A percentile compares a stretch with the other conserved stretches of the same genome.
Evolutionary conservation across 64 coral and sea anemone species (phyloP).

Genomic region (Montipora sp.): DNA sequence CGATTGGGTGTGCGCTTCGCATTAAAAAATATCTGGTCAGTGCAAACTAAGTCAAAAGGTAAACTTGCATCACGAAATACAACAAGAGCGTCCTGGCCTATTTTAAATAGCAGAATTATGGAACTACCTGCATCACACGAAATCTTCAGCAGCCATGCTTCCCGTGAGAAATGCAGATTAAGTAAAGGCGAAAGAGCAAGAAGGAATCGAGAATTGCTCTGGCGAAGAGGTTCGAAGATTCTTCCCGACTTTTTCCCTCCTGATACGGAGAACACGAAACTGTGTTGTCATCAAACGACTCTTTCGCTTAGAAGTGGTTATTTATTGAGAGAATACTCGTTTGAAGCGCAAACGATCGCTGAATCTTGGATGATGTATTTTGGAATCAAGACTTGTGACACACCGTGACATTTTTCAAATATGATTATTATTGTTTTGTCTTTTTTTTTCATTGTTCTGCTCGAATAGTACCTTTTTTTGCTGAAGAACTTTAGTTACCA

Average conservation of each 20-base stretch:
- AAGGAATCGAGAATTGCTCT: slow-evolving; percentile 15
- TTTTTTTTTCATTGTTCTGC: background rate
- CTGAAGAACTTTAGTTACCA: background rate
- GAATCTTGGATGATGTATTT: slow-evolving; percentile 58
- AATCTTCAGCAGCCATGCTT: background rate
- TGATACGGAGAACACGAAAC: background rate
- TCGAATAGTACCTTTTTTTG: background rate
- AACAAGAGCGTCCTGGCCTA: background rate
- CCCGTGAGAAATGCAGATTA: slow-evolving; percentile 6
- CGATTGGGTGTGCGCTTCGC: background rate
- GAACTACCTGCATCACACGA: slow-evolving; percentile 19
- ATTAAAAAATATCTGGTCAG: background rate
- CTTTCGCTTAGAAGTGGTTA: background rate
- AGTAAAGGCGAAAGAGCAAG: background rate
- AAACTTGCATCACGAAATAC: background rate
- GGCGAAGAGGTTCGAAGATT: slow-evolving; percentile 29
- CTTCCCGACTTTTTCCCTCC: slow-evolving; percentile 42
- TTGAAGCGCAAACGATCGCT: background rate
- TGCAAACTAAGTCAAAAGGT: background rate
- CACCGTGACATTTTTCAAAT: background rate
- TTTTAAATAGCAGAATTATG: background rate
- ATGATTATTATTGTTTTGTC: background rate
- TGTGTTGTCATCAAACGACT: background rate
- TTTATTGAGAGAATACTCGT: slow-evolving; percentile 13
- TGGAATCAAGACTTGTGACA: background rate